A percentile compares a stretch with the other conserved stretches of the same genome.
These are phyloP conservation scores for Macquaria ambigua DNA, from an alignment of 2,113 vertebrate species.

Conservation along the genomic window DNA sequence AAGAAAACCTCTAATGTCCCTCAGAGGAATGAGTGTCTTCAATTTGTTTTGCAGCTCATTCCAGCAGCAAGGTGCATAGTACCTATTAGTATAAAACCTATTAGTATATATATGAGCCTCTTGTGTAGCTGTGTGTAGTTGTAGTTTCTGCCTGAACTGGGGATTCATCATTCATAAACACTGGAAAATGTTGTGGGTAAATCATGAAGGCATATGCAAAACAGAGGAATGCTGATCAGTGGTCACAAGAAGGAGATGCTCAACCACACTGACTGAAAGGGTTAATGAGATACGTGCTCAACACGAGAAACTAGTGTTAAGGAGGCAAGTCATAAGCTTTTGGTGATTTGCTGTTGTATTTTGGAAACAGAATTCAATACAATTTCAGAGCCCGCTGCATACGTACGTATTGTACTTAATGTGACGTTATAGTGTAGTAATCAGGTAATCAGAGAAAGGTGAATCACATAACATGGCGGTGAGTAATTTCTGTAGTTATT, in stretches of 20 bases:
- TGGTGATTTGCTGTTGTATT: conserved; percentile 5
- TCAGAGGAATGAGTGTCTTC: conserved; percentile 7
- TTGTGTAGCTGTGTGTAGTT: conserved; percentile 1
- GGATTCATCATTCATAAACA: conserved; percentile 7
- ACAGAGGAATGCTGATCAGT: conserved; percentile 8
- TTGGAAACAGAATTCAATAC: conserved; percentile 4
- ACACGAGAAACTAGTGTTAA: conserved; percentile 5
- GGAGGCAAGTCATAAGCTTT: background rate
- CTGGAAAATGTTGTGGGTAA: background rate
- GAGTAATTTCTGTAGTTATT: conserved; percentile 75
- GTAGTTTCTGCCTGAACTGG: background rate
- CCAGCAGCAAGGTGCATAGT: background rate
- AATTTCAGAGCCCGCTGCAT: background rate
- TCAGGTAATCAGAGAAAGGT: conserved; percentile 63
- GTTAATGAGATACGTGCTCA: background rate
- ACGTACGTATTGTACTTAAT: background rate
- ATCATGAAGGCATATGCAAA: background rate
- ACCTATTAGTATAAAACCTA: conserved; percentile 5
- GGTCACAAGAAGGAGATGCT: background rate
- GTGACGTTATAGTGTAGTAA: conserved; percentile 30
- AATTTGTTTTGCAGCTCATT: conserved; percentile 8
- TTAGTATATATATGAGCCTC: background rate
- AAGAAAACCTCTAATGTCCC: background rate
- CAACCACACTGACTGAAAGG: background rate
- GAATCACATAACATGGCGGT: conserved; percentile 73